phyloP scores from a whole-genome alignment of 2,888 invertebrate genomes.

The Ferrisia virgata region DNA sequence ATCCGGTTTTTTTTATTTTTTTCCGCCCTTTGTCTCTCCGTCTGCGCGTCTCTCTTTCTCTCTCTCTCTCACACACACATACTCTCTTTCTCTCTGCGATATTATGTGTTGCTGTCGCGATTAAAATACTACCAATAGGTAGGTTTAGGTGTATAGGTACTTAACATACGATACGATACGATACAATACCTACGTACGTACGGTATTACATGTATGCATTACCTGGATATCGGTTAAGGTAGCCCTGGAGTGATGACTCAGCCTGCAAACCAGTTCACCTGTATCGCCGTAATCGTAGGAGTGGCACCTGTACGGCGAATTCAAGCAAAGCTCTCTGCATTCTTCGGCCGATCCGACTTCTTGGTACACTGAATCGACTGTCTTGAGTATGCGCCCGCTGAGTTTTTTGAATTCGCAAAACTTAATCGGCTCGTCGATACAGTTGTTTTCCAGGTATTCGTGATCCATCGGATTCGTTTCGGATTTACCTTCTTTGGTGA shows the following conservation, averaged over 20 bases:
- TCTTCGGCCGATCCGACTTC: constrained; percentile 84
- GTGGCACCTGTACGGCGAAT: constrained; percentile 86
- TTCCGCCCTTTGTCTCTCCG: background rate
- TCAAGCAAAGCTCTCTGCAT: constrained; percentile 82
- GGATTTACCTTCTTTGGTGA: constrained; percentile 57
- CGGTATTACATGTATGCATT: constrained; percentile 49
- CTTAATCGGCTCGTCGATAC: constrained; percentile 90
- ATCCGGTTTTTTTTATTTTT: background rate
- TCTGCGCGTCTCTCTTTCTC: too few species aligned
- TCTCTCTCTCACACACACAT: too few species aligned
- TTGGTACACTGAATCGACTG: constrained; percentile 89
- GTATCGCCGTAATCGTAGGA: constrained; percentile 92
- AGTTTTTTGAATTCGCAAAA: constrained; percentile 90
- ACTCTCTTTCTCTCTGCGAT: too few species aligned
- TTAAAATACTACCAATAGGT: background rate
- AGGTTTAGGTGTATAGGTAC: too few species aligned
- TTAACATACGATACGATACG: too few species aligned
- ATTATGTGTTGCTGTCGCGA: background rate
- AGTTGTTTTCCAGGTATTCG: constrained; percentile 89
- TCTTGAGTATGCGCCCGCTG: constrained; percentile 83
- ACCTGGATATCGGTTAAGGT: constrained; percentile 85
- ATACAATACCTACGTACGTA: background rate
- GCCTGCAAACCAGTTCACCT: constrained; percentile 87
- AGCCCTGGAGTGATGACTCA: constrained; percentile 86
- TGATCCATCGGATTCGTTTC: constrained; percentile 52